Evolutionary conservation across 2,888 invertebrate genomes (phyloP).

Genomic region (Yponomeuta cagnagella): DNA sequence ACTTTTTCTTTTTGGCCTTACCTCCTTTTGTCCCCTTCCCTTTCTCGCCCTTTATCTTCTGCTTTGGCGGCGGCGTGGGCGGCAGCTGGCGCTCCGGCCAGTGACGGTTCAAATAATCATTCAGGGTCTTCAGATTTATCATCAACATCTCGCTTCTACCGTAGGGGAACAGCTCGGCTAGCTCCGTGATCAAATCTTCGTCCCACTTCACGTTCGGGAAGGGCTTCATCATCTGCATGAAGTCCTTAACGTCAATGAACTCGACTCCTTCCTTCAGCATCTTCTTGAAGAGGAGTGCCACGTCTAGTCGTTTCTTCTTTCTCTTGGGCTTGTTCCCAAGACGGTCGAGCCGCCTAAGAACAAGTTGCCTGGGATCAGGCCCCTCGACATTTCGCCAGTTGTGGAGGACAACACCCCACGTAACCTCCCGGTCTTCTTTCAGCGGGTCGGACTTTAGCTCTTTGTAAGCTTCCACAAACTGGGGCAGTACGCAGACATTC

Average conservation of each 20-base stretch:
- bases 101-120: slow-evolving; percentile 19
- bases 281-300: slow-evolving; percentile 10
- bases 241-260: slow-evolving; percentile 4
- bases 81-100: slow-evolving; percentile 23
- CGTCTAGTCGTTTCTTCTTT: slow-evolving; percentile 13
- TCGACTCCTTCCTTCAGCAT: slow-evolving; percentile 10
- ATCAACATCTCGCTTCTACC: background rate
- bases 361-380: slow-evolving; percentile 13
- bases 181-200: slow-evolving; percentile 24
- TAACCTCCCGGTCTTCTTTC: slow-evolving; percentile 13
- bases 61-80: slow-evolving; percentile 20
- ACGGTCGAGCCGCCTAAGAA: slow-evolving; percentile 14
- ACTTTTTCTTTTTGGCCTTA: background rate
- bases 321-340: slow-evolving; percentile 16
- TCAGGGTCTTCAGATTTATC: slow-evolving; percentile 11
- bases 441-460: slow-evolving; percentile 4
- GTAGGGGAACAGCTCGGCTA: slow-evolving; percentile 15
- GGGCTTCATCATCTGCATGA: background rate
- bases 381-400: background rate
- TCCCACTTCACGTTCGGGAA: slow-evolving; percentile 12
- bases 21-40: background rate
- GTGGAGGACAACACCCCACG: slow-evolving; percentile 12
- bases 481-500: slow-evolving; percentile 12
- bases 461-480: slow-evolving; percentile 9
- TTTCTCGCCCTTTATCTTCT: slow-evolving; percentile 12